phyloP scores from a whole-genome alignment of 2,113 vertebrate species.

The Forbesichthys papilliferus region DNA sequence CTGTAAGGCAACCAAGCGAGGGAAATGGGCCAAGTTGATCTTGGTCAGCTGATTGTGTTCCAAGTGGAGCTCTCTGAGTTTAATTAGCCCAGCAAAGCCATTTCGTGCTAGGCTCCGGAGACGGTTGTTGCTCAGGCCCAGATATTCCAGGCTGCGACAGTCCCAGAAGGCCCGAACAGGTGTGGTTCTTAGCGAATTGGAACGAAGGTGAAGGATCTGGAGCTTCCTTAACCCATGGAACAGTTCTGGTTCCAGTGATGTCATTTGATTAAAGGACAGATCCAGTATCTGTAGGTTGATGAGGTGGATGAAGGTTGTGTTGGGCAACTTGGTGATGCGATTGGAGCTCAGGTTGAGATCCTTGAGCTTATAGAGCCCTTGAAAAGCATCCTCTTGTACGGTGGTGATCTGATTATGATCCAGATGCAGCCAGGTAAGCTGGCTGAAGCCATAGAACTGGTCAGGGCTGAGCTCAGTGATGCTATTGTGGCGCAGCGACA shows the following conservation, averaged over 20 bases:
- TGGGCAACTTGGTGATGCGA: conserved; percentile 98
- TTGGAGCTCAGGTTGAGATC: conserved; percentile 99
- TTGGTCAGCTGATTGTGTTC: conserved; percentile 99
- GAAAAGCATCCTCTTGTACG: conserved; percentile 96
- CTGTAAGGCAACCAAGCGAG: conserved; percentile 93
- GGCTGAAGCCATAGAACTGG: conserved; percentile 97
- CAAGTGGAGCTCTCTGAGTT: conserved; percentile 96
- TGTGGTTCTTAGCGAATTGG: conserved; percentile 96
- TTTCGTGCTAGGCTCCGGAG: conserved; percentile 96
- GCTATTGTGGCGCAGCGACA: conserved; percentile 97
- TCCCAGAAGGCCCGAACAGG: conserved; percentile 97
- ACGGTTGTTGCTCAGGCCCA: conserved; percentile 96
- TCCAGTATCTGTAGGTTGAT: conserved; percentile 99
- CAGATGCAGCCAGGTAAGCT: conserved; percentile 98
- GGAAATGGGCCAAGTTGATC: conserved; percentile 99
- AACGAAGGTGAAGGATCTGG: conserved; percentile 95
- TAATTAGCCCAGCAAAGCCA: conserved; percentile 97
- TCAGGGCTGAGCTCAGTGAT: conserved; percentile 94
- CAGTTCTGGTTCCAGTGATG: conserved; percentile 93
- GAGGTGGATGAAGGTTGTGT: conserved; percentile 99
- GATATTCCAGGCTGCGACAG: conserved; percentile 97
- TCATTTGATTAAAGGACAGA: conserved; percentile 98
- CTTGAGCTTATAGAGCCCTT: conserved; percentile 98
- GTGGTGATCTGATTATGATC: conserved; percentile 98
- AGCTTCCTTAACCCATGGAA: conserved; percentile 97